Percentiles rank a stretch among this genome's conserved stretches.
Conservation (phyloP, 1,140 invertebrate genomes). For the Drosophila persimilis region DNA sequence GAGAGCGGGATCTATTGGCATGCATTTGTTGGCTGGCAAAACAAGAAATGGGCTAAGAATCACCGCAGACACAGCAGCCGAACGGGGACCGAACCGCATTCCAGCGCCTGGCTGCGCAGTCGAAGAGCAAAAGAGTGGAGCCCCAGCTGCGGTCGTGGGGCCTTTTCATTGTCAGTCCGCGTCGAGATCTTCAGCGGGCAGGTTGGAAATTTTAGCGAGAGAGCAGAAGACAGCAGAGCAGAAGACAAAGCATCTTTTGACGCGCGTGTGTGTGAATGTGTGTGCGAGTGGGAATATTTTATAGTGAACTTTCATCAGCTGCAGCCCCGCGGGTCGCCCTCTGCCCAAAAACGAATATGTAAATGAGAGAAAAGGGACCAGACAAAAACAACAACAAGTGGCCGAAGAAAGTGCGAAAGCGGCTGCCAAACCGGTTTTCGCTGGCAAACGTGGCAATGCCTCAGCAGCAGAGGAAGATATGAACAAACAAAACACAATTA, state of each 20-base stretch:
- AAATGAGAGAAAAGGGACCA: slow-evolving; percentile 39
- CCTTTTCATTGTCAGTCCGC: slow-evolving; percentile 39
- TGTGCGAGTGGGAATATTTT: slow-evolving; percentile 46
- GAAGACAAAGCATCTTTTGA: slow-evolving; percentile 34
- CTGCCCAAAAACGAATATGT: slow-evolving; percentile 28
- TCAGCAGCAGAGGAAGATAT: slow-evolving; percentile 5
- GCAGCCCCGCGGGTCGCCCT: slow-evolving; percentile 22
- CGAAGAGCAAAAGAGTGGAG: slow-evolving; percentile 22
- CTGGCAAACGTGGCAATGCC: slow-evolving; percentile 57
- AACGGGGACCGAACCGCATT: slow-evolving; percentile 24
- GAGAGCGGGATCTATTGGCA: slow-evolving; percentile 21
- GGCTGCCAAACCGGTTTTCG: slow-evolving; percentile 45
- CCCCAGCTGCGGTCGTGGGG: background rate
- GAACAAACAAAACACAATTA: slow-evolving; percentile 23
- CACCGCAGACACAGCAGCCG: slow-evolving; percentile 41
- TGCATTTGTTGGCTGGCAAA: slow-evolving; percentile 6
- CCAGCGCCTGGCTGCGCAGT: slow-evolving; percentile 19
- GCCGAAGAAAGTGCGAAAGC: slow-evolving; percentile 62
- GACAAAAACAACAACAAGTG: slow-evolving; percentile 33
- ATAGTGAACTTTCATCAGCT: slow-evolving; percentile 63
- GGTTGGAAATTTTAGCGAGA: slow-evolving; percentile 35
- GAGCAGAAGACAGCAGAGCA: slow-evolving; percentile 3
- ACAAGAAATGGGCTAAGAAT: slow-evolving; percentile 73
- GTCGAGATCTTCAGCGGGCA: slow-evolving; percentile 60
- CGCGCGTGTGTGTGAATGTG: slow-evolving; percentile 6